Evolutionary conservation across 2,113 vertebrate species (phyloP).

Genomic region (Mus musculus): DNA sequence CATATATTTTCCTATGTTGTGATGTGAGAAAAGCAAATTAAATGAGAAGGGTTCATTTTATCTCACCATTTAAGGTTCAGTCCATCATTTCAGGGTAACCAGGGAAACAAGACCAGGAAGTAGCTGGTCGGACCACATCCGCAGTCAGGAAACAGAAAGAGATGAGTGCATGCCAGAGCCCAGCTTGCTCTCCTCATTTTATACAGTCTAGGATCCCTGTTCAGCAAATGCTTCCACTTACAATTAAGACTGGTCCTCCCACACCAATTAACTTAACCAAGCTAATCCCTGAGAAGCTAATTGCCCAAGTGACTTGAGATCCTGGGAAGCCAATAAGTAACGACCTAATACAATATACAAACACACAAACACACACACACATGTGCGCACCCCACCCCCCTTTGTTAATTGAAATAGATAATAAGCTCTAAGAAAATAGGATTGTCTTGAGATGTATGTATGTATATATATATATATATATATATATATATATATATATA

Average conservation of each 20-base stretch:
- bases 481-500: too few species aligned
- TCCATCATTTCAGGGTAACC: neutral
- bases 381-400: too few species aligned
- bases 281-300: neutral
- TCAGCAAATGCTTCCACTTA: neutral
- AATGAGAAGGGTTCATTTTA: neutral
- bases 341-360: neutral
- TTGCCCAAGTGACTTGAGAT: neutral
- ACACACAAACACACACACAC: neutral
- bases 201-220: neutral
- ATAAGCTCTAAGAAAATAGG: slow-evolving; percentile 7
- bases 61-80: neutral
- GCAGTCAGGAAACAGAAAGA: neutral
- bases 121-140: neutral
- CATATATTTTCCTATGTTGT: too few species aligned
- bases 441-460: neutral
- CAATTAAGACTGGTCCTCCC: too few species aligned
- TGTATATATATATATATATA: neutral
- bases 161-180: neutral
- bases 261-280: neutral
- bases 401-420: neutral
- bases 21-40: neutral
- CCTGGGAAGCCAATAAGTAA: neutral
- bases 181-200: neutral
- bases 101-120: neutral